Conservation (phyloP, 2,113 vertebrate genomes). For the Bos javanicus region DNA sequence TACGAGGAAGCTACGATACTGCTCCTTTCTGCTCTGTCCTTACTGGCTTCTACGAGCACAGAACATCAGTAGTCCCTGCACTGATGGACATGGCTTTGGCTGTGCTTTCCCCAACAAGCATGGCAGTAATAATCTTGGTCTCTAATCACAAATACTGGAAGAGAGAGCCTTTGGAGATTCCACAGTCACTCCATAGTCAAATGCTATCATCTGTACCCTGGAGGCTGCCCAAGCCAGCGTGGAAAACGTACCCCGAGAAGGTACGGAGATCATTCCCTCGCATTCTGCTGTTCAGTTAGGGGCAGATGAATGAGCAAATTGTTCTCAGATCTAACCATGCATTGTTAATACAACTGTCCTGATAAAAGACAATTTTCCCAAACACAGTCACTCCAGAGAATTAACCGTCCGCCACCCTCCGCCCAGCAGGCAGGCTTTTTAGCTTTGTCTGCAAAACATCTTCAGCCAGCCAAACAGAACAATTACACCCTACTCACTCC, state of each 20-base stretch:
- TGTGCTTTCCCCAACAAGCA: background rate
- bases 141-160: background rate
- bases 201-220: background rate
- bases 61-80: fast-evolving
- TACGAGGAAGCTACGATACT: fast-evolving
- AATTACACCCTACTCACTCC: background rate
- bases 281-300: background rate
- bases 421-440: background rate
- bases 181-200: background rate
- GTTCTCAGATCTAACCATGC: background rate
- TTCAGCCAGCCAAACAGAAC: constrained; percentile 13
- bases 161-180: background rate
- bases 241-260: fast-evolving
- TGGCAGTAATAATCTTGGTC: fast-evolving
- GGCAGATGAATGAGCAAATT: background rate
- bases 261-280: fast-evolving
- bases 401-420: fast-evolving
- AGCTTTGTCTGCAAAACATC: background rate
- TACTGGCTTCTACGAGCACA: fast-evolving
- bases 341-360: background rate
- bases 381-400: background rate
- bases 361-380: background rate
- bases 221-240: fast-evolving
- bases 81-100: fast-evolving
- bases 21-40: fast-evolving